A percentile compares a stretch with the other conserved stretches of the same genome.
Evolutionary conservation across 2,113 vertebrate species (phyloP).

Genomic region (Clarias magur): DNA sequence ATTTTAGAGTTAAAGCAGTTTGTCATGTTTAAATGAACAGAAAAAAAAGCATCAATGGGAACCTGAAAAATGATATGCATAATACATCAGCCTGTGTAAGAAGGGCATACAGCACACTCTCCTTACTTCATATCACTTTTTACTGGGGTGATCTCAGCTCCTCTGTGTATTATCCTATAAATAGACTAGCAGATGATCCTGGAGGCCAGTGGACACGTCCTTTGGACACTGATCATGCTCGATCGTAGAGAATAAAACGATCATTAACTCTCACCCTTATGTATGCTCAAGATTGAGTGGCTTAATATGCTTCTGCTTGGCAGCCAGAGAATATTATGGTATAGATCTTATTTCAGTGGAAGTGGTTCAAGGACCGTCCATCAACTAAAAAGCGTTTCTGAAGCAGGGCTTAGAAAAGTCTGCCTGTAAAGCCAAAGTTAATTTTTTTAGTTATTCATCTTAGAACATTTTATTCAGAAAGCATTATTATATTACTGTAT

Average conservation of each 20-base stretch:
- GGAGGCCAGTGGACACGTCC: neutral
- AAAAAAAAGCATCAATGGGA: neutral
- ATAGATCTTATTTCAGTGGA: slow-evolving; percentile 20
- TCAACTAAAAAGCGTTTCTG: neutral
- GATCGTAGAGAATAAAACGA: slow-evolving; percentile 30
- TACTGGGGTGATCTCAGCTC: slow-evolving; percentile 3
- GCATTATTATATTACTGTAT: neutral
- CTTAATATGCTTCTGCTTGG: slow-evolving; percentile 35
- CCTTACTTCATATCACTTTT: slow-evolving; percentile 13
- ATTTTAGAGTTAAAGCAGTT: slow-evolving; percentile 2
- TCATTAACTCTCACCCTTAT: slow-evolving; percentile 31
- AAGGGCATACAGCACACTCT: neutral
- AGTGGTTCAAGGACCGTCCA: neutral
- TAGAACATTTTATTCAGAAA: neutral
- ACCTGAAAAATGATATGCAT: slow-evolving; percentile 5
- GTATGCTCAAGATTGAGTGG: slow-evolving; percentile 34
- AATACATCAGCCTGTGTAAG: slow-evolving; percentile 1
- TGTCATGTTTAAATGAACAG: slow-evolving; percentile 36
- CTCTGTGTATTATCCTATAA: slow-evolving; percentile 28
- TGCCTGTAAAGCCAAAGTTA: neutral
- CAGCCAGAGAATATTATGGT: slow-evolving; percentile 10
- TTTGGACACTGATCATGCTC: slow-evolving; percentile 23
- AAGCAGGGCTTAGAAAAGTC: neutral
- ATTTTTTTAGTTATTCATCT: neutral
- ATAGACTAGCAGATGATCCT: slow-evolving; percentile 24